Evolutionary conservation across 2,797 vertebrate species (phyloP).

Genomic region (Carapus acus): DNA sequence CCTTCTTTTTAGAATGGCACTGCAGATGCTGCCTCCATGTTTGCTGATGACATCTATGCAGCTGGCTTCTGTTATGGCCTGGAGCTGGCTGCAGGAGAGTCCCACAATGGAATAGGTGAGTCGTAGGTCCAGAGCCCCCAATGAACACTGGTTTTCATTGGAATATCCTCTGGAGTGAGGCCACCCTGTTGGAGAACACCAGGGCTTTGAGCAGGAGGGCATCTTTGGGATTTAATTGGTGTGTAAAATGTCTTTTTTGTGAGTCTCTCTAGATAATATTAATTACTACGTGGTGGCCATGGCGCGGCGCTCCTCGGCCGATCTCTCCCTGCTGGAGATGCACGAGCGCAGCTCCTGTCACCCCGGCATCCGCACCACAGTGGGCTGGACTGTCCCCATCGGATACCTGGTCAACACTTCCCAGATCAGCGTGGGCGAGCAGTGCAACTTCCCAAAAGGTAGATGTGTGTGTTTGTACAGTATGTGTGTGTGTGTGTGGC

Average conservation of each 20-base stretch:
- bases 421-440: conserved; percentile 75
- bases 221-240: too few species aligned
- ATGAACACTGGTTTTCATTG: not conserved
- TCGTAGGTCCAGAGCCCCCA: conserved; percentile 5
- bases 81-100: conserved; percentile 75
- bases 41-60: conserved; percentile 74
- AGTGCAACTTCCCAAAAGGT: conserved; percentile 80
- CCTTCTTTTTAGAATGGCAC: conserved; percentile 69
- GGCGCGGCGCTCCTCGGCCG: conserved; percentile 73
- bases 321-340: conserved; percentile 79
- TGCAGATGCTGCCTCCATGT: conserved; percentile 75
- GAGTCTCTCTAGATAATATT: conserved; percentile 66
- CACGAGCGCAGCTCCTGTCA: conserved; percentile 80
- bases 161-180: not conserved
- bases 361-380: conserved; percentile 77
- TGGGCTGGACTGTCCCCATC: conserved; percentile 80
- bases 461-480: conserved; percentile 28
- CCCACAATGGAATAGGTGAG: conserved; percentile 72
- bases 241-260: too few species aligned
- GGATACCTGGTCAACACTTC: conserved; percentile 80
- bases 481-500: conserved; percentile 5
- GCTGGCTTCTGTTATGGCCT: conserved; percentile 74
- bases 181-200: too few species aligned
- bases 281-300: conserved; percentile 76
- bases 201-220: too few species aligned